Evolutionary conservation across 2,113 vertebrate genomes (phyloP).

Genomic region (Rhabdornis inornatus): DNA sequence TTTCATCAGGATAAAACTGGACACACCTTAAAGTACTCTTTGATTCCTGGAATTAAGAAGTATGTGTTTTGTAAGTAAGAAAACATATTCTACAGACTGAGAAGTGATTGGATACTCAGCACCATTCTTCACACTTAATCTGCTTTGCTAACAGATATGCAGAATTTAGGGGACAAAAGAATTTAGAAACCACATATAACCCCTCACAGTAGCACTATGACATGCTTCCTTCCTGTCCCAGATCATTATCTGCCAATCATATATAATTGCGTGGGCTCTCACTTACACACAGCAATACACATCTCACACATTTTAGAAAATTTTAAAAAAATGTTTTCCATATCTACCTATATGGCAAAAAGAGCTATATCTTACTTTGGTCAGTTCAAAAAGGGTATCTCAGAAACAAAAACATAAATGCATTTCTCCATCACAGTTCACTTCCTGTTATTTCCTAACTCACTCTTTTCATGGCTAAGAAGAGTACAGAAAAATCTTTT

Average conservation of each 20-base stretch:
- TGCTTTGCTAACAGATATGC: background rate
- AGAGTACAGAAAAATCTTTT: background rate
- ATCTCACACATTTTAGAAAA: background rate
- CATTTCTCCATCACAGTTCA: background rate
- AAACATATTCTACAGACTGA: background rate
- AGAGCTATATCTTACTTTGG: background rate
- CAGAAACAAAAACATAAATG: background rate
- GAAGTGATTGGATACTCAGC: background rate
- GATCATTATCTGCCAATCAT: constrained; percentile 47
- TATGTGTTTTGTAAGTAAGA: background rate
- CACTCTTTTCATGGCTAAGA: background rate
- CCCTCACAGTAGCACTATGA: constrained; percentile 13
- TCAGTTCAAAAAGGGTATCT: background rate
- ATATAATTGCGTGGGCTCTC: constrained; percentile 14
- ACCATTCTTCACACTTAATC: background rate
- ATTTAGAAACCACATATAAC: constrained; percentile 27
- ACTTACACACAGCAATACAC: background rate
- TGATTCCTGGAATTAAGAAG: constrained; percentile 75
- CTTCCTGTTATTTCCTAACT: background rate
- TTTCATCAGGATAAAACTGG: constrained; percentile 85
- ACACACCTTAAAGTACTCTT: constrained; percentile 82
- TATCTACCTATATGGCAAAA: background rate
- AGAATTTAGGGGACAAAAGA: constrained; percentile 6
- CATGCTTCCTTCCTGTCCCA: constrained; percentile 58
- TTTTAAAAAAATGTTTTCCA: background rate